Evolutionary conservation across 1,140 invertebrate species (phyloP).

Genomic region (Rhagoletis zephyria): DNA sequence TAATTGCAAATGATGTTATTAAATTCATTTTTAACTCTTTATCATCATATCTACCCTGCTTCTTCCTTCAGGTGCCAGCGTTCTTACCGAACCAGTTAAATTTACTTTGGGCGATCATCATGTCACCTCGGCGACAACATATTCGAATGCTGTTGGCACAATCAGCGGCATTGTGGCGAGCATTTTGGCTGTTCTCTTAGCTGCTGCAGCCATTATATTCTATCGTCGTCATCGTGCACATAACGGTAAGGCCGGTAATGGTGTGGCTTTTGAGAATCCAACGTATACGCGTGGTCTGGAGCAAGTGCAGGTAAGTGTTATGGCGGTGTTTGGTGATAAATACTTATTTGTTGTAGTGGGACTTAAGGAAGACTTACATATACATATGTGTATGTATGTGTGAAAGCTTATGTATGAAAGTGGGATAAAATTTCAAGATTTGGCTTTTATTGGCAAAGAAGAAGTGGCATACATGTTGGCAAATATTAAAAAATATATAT

Average conservation of each 20-base stretch:
- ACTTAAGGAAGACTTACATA: too few species aligned
- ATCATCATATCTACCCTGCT: neutral
- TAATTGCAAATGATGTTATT: neutral
- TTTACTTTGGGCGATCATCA: conserved; percentile 82
- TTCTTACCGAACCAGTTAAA: conserved; percentile 80
- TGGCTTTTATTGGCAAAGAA: neutral
- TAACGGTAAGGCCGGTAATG: conserved; percentile 74
- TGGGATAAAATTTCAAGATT: neutral
- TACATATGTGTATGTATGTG: too few species aligned
- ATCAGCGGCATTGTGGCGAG: conserved; percentile 80
- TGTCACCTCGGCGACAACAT: conserved; percentile 76
- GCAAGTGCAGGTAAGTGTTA: conserved; percentile 78
- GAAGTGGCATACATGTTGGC: neutral
- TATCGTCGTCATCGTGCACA: conserved; percentile 79
- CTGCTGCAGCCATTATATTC: conserved; percentile 79
- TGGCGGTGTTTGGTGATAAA: neutral
- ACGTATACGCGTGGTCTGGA: conserved; percentile 86
- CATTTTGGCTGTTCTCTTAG: conserved; percentile 78
- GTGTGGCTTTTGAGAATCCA: conserved; percentile 89
- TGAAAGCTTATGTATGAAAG: neutral
- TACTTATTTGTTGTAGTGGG: neutral
- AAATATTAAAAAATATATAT: too few species aligned
- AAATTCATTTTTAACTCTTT: neutral
- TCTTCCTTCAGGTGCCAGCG: conserved; percentile 78
- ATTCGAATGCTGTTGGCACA: conserved; percentile 76